Base-by-base conservation (phyloP, 2,113 vertebrate genomes). In the Dipodomys merriami region DNA sequence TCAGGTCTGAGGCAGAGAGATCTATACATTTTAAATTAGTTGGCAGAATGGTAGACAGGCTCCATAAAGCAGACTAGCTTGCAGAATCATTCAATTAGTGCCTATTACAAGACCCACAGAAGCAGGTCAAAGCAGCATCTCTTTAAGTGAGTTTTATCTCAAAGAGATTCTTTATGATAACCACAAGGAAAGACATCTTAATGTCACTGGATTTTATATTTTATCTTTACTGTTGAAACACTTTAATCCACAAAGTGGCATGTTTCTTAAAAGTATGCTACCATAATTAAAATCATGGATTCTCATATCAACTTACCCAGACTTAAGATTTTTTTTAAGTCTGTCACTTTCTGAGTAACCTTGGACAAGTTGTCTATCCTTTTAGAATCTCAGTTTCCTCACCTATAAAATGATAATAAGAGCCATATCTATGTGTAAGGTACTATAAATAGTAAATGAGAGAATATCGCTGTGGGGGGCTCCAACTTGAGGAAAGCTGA, bases 71-170 rank as follows among this genome's bases (percentile, higher is more conserved):
- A 79, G 92, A 35, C 73, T 9, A 44, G 35, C 86, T 72, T 71
- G 64, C 76, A 82, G 60, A 18, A 39, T 95, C 84, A 83, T 94
- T 95, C 95, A 89, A 92, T 96, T 92, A 96, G 79, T 57, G 82
- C 69, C 90, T 57, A 83, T 88, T 93, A 93, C 39, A 72, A 88
- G 87, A 88, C 78, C 88, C 90, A 86, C 53, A 73, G 76, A 92
- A 64, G 33, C 53, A 30, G 19, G 80, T n/a, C 85, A 72, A 44
- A 62, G 15, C 8, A 20, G n/a, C 72, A 12, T 49, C 80, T 22
- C 46, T 53, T 91, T 53, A 80, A 92, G 72, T 39, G 67, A 29
- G 53, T 74, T 91, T 94, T 86, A 86, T 90, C 64, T 39, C 90
- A 65, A 81, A 91, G 93, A 97, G 53, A 62, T 39, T 87, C 76